Evolutionary conservation across 2,797 vertebrate species (phyloP).

Genomic region (Acrossocheilus fasciatus): DNA sequence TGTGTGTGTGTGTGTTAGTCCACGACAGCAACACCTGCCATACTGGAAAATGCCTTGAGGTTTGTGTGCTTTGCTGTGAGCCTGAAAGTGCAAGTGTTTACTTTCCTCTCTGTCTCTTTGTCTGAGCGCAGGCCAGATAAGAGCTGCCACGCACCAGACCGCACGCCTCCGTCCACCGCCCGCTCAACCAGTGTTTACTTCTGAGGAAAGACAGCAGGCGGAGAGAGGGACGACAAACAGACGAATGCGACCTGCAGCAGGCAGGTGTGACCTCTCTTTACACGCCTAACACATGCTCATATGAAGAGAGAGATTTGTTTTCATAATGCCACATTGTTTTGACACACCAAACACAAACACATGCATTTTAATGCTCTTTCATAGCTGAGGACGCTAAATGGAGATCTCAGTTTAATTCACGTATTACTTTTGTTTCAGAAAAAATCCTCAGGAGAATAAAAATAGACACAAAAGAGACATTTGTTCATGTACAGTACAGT

Average conservation of each 20-base stretch:
- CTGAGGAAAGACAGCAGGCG: conserved; percentile 35
- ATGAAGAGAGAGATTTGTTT: conserved; percentile 15
- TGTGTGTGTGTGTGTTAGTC: conserved; percentile 52
- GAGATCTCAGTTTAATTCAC: neutral
- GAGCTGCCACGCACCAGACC: conserved; percentile 73
- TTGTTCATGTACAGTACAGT: neutral
- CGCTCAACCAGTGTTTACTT: conserved; percentile 17
- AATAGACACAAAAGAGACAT: neutral
- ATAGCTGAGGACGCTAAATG: neutral
- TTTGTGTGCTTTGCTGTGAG: conserved; percentile 78
- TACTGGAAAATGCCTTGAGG: conserved; percentile 78
- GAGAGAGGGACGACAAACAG: conserved; percentile 19
- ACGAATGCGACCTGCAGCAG: conserved; percentile 25
- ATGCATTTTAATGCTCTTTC: conserved; percentile 9
- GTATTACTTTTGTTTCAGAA: neutral
- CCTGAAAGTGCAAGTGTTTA: conserved; percentile 73
- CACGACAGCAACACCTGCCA: conserved; percentile 85
- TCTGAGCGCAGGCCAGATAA: conserved; percentile 75
- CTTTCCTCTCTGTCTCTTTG: conserved; percentile 70
- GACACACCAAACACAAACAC: conserved; percentile 9
- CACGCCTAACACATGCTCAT: neutral
- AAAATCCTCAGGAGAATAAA: neutral
- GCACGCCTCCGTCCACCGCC: conserved; percentile 67
- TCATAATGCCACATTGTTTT: neutral
- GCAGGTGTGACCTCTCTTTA: conserved; percentile 41